Evolutionary conservation across 2,113 vertebrate genomes (phyloP), one percentile per base, ranked within the genome.

Genomic region (Nothoprocta pentlandii): DNA sequence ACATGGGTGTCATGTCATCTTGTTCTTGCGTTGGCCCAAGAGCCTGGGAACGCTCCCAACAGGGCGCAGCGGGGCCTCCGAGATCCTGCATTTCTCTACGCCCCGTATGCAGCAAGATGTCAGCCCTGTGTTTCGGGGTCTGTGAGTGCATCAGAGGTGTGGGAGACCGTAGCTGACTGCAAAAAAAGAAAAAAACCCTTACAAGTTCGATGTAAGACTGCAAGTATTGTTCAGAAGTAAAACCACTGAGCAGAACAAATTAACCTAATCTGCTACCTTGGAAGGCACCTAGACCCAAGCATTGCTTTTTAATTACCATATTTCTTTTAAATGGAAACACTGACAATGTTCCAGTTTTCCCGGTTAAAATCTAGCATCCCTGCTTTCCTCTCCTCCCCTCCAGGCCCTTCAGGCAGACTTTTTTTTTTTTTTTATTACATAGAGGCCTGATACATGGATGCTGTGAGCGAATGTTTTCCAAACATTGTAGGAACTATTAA

Each of bases 381-480:
- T 51, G 58, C 49, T 81, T 89, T 88, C 58, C 34, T 85, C 56
- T 94, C 62, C 58, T 56, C 36, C 47, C 22, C 46, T 63, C 58
- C 80, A 69, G 67, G 59, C 44, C 69, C 19, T 20, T 49, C 49
- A 49, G 49, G 49, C 49, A 49, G 49, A 49, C 17, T 49, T 49
- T 49, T 49, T 44, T 63, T 25, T 46, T 42, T 34, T 16, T 32
- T 14, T 32, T 95, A 51, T 87, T 93, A 58, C 92, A 92, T 62
- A 81, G 81, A 88, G 80, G 47, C n/a, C 89, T 95, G 94, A 97
- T 96, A 96, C 94, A 97, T 96, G 91, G 82, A 92, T 96, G 91
- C 95, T 80, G 74, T 92, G 91, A 96, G 93, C 9, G 86, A 95
- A 86, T 89, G 83, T 93, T 96, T 95, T 96, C 95, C 94, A 94